These are phyloP conservation scores for Tiliacea aurago DNA, from an alignment of 2,888 invertebrate genomes.

Conservation along the genomic window DNA sequence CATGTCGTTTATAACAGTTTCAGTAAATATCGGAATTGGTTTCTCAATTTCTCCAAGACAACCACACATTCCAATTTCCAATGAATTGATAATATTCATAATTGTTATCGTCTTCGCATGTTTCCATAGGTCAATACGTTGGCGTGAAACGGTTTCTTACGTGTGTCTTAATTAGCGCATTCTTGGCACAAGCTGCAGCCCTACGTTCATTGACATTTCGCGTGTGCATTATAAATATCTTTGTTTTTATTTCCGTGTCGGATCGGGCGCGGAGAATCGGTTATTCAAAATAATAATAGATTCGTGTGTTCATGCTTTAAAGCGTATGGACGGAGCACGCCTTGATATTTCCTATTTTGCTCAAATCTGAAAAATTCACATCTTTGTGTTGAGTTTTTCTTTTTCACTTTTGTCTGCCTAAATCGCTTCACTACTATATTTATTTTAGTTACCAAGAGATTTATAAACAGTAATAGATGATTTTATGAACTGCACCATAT, in stretches of 20 bases:
- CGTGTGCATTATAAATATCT: slow-evolving; percentile 62
- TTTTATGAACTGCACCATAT: too few relatives aligned
- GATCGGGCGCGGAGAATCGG: slow-evolving; percentile 37
- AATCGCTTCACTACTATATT: neutral
- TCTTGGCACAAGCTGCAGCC: slow-evolving; percentile 66
- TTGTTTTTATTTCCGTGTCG: slow-evolving; percentile 64
- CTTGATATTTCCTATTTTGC: slow-evolving; percentile 14
- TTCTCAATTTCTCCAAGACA: slow-evolving; percentile 1
- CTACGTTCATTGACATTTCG: slow-evolving; percentile 74
- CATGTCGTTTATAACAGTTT: neutral
- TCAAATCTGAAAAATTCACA: neutral
- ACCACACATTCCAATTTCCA: slow-evolving; percentile 4
- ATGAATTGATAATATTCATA: slow-evolving; percentile 20
- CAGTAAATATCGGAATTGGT: neutral
- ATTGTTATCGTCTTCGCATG: slow-evolving; percentile 1
- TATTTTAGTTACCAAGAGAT: neutral
- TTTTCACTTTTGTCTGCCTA: neutral
- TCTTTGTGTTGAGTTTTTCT: neutral
- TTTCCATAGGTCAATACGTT: slow-evolving; percentile 47
- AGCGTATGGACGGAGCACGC: neutral
- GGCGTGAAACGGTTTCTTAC: slow-evolving; percentile 56
- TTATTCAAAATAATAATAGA: slow-evolving; percentile 54
- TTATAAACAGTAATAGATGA: too few relatives aligned
- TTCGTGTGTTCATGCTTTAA: slow-evolving; percentile 35
- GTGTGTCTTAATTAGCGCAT: slow-evolving; percentile 59